phyloP scores from a whole-genome alignment of 2,113 vertebrate species.

The Hystrix brachyura region DNA sequence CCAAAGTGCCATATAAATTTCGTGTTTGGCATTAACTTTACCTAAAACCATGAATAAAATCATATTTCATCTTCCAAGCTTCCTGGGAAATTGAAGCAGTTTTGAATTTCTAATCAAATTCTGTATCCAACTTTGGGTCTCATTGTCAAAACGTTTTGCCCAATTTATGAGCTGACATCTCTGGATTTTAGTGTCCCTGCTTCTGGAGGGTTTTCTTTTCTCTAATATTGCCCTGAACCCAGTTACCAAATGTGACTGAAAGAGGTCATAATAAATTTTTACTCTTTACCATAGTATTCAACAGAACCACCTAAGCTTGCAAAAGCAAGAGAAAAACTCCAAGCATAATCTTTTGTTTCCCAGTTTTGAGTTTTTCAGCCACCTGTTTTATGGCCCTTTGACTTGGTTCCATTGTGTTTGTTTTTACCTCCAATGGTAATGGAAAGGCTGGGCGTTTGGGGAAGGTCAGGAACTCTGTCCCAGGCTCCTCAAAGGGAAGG shows the following conservation, averaged over 20 bases:
- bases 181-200: neutral
- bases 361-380: neutral
- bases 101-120: slow-evolving; percentile 57
- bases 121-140: neutral
- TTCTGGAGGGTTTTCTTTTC: neutral
- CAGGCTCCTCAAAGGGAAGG: neutral
- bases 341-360: neutral
- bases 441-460: neutral
- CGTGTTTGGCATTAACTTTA: neutral
- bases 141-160: slow-evolving; percentile 5
- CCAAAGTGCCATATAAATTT: neutral
- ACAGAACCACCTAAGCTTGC: neutral
- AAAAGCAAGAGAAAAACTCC: neutral
- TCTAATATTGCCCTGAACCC: neutral
- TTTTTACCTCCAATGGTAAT: neutral
- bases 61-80: neutral
- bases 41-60: neutral
- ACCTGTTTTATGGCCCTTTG: slow-evolving; percentile 1
- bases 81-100: slow-evolving; percentile 4
- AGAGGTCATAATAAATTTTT: slow-evolving; percentile 19
- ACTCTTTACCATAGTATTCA: slow-evolving; percentile 6
- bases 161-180: neutral
- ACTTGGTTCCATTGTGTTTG: neutral
- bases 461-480: neutral
- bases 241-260: neutral